Conservation (phyloP, 2,888 invertebrate genomes). For the Lomographa bimaculata region DNA sequence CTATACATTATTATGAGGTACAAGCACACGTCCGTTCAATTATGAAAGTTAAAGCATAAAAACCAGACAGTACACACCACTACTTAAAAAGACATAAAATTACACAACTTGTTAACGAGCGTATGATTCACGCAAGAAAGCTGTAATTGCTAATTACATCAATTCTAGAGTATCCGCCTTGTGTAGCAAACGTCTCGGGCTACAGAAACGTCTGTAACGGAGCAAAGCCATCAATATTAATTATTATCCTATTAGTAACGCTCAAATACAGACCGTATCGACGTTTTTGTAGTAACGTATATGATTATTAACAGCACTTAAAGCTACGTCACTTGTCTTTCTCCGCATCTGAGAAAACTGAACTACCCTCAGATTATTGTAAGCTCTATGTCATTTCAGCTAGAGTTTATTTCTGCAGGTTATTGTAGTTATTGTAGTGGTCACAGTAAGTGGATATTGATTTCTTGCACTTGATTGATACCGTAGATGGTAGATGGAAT, state of each 20-base stretch:
- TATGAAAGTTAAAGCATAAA: conserved; percentile 6
- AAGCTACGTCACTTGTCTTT: conserved; percentile 13
- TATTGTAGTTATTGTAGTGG: conserved; percentile 7
- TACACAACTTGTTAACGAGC: conserved; percentile 16
- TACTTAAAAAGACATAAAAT: conserved; percentile 17
- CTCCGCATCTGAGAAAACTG: conserved; percentile 4
- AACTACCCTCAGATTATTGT: not conserved
- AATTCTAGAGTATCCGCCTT: conserved; percentile 13
- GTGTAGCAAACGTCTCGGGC: not conserved
- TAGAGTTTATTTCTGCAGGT: conserved; percentile 13
- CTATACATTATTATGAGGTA: no score
- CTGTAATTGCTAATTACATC: conserved; percentile 14
- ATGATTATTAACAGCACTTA: conserved; percentile 24
- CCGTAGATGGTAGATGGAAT: conserved; percentile 21
- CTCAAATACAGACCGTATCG: conserved; percentile 1
- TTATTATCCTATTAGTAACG: conserved; percentile 11
- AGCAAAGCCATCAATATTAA: conserved; percentile 12
- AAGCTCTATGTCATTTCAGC: not conserved
- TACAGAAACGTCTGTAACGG: conserved; percentile 6
- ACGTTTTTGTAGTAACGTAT: conserved; percentile 11
- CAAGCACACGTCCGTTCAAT: no score
- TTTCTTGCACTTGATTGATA: conserved; percentile 26
- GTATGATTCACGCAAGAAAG: conserved; percentile 20
- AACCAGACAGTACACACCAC: conserved; percentile 1
- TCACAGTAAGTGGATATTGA: conserved; percentile 17